Conservation (phyloP, 2,888 invertebrate species). For the Tribolium freemani region DNA sequence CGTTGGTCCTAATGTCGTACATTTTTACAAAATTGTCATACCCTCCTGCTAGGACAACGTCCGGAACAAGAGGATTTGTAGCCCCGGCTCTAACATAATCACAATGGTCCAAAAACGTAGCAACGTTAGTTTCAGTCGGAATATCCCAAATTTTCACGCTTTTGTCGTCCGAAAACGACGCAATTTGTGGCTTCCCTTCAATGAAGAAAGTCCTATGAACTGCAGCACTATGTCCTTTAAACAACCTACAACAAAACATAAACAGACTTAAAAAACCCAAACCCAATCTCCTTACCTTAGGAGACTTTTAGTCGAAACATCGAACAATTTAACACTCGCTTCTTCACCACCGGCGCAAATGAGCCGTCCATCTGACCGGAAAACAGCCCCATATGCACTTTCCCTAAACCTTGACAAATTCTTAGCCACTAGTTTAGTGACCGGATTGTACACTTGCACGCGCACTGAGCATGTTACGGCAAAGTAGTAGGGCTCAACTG, state of each 20-base stretch:
- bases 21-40: conserved; percentile 92
- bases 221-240: conserved; percentile 86
- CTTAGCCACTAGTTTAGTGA: conserved; percentile 85
- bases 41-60: conserved; percentile 86
- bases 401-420: conserved; percentile 87
- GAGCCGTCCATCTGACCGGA: conserved; percentile 85
- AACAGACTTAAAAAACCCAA: not conserved
- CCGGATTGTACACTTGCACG: conserved; percentile 88
- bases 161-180: conserved; percentile 94
- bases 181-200: conserved; percentile 81
- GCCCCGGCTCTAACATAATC: conserved; percentile 91
- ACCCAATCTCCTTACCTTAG: conserved; percentile 67
- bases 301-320: conserved; percentile 85
- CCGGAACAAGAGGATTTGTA: conserved; percentile 81
- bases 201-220: conserved; percentile 89
- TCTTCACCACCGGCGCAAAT: conserved; percentile 93
- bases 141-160: conserved; percentile 92
- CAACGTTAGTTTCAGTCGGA: conserved; percentile 81
- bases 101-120: conserved; percentile 77
- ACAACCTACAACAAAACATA: conserved; percentile 71
- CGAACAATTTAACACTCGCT: conserved; percentile 87
- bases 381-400: conserved; percentile 87
- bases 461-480: conserved; percentile 94
- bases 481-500: conserved; percentile 89
- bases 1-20: conserved; percentile 85